Conservation (phyloP, 2,113 vertebrate genomes). For the Takifugu bimaculatus region DNA sequence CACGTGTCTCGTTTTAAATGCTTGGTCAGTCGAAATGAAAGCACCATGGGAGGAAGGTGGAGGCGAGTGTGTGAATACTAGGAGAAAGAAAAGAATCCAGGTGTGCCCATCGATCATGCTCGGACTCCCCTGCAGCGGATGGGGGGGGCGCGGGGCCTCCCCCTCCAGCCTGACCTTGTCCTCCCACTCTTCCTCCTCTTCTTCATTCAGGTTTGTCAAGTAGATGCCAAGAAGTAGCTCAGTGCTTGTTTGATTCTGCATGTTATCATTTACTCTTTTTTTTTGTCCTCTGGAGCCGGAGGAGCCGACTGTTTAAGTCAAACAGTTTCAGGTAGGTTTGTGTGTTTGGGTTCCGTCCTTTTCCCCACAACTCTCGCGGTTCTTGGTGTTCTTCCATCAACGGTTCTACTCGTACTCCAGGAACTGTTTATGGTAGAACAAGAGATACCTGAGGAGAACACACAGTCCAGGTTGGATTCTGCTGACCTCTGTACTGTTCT, state of each 20-base stretch:
- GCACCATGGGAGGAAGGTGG: slow-evolving; percentile 70
- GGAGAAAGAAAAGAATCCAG: slow-evolving; percentile 64
- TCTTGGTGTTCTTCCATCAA: slow-evolving; percentile 57
- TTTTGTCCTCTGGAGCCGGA: slow-evolving; percentile 51
- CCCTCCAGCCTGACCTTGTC: slow-evolving; percentile 56
- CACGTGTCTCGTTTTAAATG: slow-evolving; percentile 66
- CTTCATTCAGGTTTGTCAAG: slow-evolving; percentile 83
- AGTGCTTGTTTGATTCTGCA: slow-evolving; percentile 75
- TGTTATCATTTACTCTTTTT: slow-evolving; percentile 21
- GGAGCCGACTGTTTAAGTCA: slow-evolving; percentile 51
- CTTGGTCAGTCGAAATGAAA: slow-evolving; percentile 87
- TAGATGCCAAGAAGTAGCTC: slow-evolving; percentile 83
- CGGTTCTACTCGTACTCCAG: slow-evolving; percentile 88
- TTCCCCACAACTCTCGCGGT: slow-evolving; percentile 13
- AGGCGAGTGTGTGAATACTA: slow-evolving; percentile 58
- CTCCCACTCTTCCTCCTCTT: slow-evolving; percentile 59
- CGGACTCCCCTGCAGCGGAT: slow-evolving; percentile 58
- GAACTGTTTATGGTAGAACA: slow-evolving; percentile 99
- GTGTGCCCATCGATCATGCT: slow-evolving; percentile 73
- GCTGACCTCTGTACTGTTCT: neutral
- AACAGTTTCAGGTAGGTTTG: slow-evolving; percentile 82
- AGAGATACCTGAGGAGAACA: slow-evolving; percentile 77
- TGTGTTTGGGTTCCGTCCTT: slow-evolving; percentile 76
- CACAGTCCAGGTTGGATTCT: neutral
- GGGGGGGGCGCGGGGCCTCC: slow-evolving; percentile 11